Percentiles rank a stretch among this genome's conserved stretches.
Conservation (phyloP, 2,888 invertebrate species). For the Gari tellinella region DNA sequence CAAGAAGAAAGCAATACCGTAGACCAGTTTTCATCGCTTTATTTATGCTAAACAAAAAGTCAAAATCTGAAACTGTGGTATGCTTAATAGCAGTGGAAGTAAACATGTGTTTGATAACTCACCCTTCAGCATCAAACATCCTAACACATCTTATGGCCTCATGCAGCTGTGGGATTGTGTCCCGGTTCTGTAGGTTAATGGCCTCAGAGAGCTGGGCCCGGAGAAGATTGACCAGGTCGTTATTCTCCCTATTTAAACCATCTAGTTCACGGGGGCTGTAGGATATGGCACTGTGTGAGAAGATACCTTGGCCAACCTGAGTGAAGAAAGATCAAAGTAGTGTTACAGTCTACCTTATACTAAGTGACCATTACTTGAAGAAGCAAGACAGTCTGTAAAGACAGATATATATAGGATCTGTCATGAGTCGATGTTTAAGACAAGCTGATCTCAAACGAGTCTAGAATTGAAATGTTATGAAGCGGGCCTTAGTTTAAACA, state of each 20-base stretch:
- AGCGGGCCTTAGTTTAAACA: too few species aligned
- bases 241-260: constrained; percentile 62
- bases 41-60: too few species aligned
- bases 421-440: too few species aligned
- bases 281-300: constrained; percentile 36
- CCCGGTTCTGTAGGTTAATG: constrained; percentile 91
- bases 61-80: not conserved
- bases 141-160: constrained; percentile 93
- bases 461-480: too few species aligned
- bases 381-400: too few species aligned
- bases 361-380: too few species aligned
- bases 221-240: constrained; percentile 82
- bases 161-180: constrained; percentile 91
- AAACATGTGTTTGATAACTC: constrained; percentile 37
- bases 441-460: too few species aligned
- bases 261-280: constrained; percentile 65
- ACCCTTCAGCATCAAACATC: constrained; percentile 89
- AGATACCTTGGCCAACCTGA: constrained; percentile 20
- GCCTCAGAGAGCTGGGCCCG: constrained; percentile 91
- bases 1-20: too few species aligned
- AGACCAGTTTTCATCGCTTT: too few species aligned
- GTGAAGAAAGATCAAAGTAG: too few species aligned
- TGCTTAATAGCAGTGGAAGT: not conserved
- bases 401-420: too few species aligned
- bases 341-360: too few species aligned